A percentile compares a stretch with the other conserved stretches of the same genome.
Conservation (phyloP, 2,113 vertebrate species). For the Nerophis lumbriciformis region DNA sequence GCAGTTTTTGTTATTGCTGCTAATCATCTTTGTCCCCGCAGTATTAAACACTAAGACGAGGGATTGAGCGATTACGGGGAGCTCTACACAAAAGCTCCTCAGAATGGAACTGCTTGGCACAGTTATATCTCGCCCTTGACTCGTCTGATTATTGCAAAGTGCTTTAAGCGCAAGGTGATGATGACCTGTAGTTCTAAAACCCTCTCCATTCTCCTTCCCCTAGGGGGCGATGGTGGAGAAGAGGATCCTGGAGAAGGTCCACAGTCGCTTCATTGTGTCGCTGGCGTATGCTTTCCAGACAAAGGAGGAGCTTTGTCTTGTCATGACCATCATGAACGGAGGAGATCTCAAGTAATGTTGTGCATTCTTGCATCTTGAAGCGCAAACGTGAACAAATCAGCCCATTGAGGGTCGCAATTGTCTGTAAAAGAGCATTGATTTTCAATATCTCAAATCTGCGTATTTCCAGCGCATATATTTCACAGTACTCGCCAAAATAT, state of each 20-base stretch:
- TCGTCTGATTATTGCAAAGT: constrained; percentile 19
- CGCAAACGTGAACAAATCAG: neutral
- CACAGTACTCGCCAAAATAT: too few relatives aligned
- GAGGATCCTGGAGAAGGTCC: constrained; percentile 81
- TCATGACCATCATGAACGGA: constrained; percentile 92
- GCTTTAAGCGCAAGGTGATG: neutral
- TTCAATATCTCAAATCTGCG: too few relatives aligned
- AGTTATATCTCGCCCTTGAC: constrained; percentile 52
- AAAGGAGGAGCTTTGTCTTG: constrained; percentile 85
- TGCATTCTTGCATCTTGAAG: constrained; percentile 2
- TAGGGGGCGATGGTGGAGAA: constrained; percentile 87
- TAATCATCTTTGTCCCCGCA: constrained; percentile 61
- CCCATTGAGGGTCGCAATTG: too few relatives aligned
- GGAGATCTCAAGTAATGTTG: constrained; percentile 81
- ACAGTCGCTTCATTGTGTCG: constrained; percentile 84
- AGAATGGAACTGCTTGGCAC: constrained; percentile 56
- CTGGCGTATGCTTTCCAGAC: constrained; percentile 85
- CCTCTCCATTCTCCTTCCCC: constrained; percentile 19
- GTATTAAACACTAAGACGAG: constrained; percentile 60
- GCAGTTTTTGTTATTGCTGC: neutral
- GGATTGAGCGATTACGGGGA: constrained; percentile 61
- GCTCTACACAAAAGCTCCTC: constrained; percentile 61
- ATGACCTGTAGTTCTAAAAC: too few relatives aligned
- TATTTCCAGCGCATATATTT: too few relatives aligned
- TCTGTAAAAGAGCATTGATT: too few relatives aligned